Evolutionary conservation across 2,888 invertebrate species (phyloP).

Genomic region (Diaphora mendica): DNA sequence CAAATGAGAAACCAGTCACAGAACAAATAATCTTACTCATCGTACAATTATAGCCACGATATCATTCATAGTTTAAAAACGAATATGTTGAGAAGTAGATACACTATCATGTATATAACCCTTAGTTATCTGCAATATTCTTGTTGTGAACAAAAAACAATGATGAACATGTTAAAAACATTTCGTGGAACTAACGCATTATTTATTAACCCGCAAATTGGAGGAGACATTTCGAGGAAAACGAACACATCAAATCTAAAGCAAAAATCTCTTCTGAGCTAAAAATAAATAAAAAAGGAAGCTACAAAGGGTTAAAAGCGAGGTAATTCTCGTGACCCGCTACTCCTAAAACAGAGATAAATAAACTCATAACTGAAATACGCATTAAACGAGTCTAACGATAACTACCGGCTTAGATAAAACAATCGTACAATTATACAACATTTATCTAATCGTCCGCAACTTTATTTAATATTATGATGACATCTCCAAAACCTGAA

Average conservation of each 20-base stretch:
- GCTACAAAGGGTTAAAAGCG: conserved; percentile 7
- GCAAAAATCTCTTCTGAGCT: conserved; percentile 14
- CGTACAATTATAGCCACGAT: too few relatives aligned
- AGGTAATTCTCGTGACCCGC: conserved; percentile 15
- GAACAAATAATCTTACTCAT: too few relatives aligned
- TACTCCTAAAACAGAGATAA: conserved; percentile 33
- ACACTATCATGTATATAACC: neutral
- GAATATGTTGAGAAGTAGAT: neutral
- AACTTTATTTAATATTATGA: conserved; percentile 35
- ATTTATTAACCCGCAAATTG: conserved; percentile 15
- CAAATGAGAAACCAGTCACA: too few relatives aligned
- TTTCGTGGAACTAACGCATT: conserved; percentile 13
- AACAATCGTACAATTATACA: conserved; percentile 34
- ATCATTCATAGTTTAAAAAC: too few relatives aligned
- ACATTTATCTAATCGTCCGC: conserved; percentile 47
- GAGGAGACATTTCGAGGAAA: conserved; percentile 12
- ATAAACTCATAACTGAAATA: conserved; percentile 29
- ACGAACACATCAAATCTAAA: conserved; percentile 7
- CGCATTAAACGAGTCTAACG: conserved; percentile 32
- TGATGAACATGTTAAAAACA: neutral
- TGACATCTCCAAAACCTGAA: conserved; percentile 38
- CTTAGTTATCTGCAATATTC: neutral
- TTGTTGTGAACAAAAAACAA: neutral
- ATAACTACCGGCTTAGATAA: conserved; percentile 45
- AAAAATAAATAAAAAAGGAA: conserved; percentile 19